phyloP scores from a whole-genome alignment of 1,140 invertebrate species.

The Aphidius gifuensis region DNA sequence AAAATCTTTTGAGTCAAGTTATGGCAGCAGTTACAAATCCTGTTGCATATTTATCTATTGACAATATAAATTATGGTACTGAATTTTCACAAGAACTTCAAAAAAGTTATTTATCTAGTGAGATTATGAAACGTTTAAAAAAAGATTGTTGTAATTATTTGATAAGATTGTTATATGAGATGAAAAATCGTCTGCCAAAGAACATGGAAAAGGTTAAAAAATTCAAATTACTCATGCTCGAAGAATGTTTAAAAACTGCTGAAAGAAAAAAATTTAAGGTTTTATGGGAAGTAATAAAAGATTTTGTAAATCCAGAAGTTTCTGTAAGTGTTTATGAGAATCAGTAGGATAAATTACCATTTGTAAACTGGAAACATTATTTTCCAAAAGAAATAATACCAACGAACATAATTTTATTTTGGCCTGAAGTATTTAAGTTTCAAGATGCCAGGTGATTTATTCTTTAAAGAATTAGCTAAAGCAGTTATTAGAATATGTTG shows the following conservation, averaged over 20 bases:
- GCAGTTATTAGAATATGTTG: not conserved
- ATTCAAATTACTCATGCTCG: not conserved
- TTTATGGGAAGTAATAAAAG: not conserved
- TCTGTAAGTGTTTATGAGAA: not conserved
- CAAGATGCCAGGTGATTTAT: not conserved
- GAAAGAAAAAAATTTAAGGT: not conserved
- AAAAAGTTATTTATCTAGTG: not conserved
- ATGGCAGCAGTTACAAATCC: slow-evolving; percentile 7
- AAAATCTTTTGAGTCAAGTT: not conserved
- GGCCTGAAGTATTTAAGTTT: not conserved
- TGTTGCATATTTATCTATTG: slow-evolving; percentile 9
- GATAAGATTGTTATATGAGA: slow-evolving; percentile 1
- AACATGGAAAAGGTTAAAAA: slow-evolving; percentile 7
- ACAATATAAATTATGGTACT: slow-evolving; percentile 17
- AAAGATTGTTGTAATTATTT: not conserved
- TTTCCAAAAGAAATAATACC: not conserved
- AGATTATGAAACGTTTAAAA: not conserved
- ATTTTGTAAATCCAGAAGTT: not conserved
- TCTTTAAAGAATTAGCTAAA: slow-evolving; percentile 2
- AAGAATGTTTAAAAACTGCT: not conserved
- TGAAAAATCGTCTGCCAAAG: not conserved
- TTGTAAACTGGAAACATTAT: not conserved
- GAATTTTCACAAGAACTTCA: slow-evolving; percentile 5
- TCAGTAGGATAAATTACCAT: slow-evolving; percentile 8
- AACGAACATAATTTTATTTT: not conserved